A percentile compares a stretch with the other conserved stretches of the same genome.
Conservation (phyloP, 2,888 invertebrate genomes). For the Periphyllus acericola region DNA sequence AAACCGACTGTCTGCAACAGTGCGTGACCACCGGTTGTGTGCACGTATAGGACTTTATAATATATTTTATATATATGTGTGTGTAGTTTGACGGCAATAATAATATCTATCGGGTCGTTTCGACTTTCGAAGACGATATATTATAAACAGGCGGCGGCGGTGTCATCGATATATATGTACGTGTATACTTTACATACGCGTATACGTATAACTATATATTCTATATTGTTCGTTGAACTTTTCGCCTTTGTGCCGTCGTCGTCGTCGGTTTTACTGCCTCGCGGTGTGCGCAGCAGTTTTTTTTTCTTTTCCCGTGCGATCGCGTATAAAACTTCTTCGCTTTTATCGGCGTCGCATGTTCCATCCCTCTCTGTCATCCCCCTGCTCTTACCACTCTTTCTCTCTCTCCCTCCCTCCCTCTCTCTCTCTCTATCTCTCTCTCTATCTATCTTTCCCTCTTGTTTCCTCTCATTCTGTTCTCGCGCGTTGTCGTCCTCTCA, state of each 20-base stretch:
- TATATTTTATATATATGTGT: conserved; percentile 1
- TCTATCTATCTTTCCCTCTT: neutral
- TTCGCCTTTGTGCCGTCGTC: conserved; percentile 45
- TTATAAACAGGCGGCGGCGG: conserved; percentile 33
- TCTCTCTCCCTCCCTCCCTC: neutral
- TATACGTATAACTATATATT: neutral
- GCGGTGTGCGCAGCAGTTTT: neutral
- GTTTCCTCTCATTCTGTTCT: neutral
- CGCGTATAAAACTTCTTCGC: conserved; percentile 39
- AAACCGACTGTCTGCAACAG: conserved; percentile 37
- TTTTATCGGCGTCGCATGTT: conserved; percentile 8
- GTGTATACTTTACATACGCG: neutral
- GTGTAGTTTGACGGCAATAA: neutral
- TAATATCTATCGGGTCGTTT: conserved; percentile 39
- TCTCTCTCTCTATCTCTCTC: neutral
- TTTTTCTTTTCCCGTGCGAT: neutral
- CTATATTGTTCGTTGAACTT: conserved; percentile 48
- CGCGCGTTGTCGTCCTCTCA: neutral
- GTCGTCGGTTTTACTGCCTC: conserved; percentile 8
- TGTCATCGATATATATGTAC: conserved; percentile 25
- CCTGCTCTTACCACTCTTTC: too few relatives aligned
- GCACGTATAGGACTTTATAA: neutral
- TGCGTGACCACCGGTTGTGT: conserved; percentile 45
- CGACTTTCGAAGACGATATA: conserved; percentile 54
- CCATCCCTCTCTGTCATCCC: neutral